These are phyloP conservation scores for Dioctria rufipes DNA, from an alignment of 2,888 invertebrate species.

Conservation along the genomic window DNA sequence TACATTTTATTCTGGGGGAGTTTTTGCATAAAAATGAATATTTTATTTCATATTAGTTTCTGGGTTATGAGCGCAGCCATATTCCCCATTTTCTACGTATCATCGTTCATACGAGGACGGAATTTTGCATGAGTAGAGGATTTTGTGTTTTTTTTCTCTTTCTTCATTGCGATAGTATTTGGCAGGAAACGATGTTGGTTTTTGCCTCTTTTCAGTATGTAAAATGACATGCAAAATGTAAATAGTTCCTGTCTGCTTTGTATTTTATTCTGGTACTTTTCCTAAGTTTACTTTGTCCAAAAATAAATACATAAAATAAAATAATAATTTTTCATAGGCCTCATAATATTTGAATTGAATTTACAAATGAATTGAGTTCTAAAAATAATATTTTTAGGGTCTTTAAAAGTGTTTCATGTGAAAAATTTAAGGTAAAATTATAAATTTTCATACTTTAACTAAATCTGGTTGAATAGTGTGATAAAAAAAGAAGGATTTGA, in stretches of 20 bases:
- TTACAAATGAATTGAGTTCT: too few species aligned
- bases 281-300: too few species aligned
- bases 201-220: background rate
- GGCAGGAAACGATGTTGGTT: conserved; percentile 15
- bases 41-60: conserved; percentile 45
- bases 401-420: too few species aligned
- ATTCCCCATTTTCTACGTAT: background rate
- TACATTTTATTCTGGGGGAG: conserved; percentile 37
- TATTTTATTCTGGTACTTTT: background rate
- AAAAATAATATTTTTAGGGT: too few species aligned
- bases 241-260: background rate
- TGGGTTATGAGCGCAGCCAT: conserved; percentile 23
- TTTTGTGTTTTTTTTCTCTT: conserved; percentile 2
- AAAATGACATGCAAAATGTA: background rate
- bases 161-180: background rate
- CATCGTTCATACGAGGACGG: background rate
- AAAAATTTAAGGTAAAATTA: too few species aligned
- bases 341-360: too few species aligned
- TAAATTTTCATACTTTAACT: too few species aligned
- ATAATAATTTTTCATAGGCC: too few species aligned
- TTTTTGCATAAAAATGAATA: conserved; percentile 46
- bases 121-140: background rate
- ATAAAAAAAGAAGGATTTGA: too few species aligned
- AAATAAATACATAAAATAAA: too few species aligned
- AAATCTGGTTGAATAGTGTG: too few species aligned